Base-by-base conservation (phyloP, 2,888 invertebrate species). In the Adelognathus sp. region DNA sequence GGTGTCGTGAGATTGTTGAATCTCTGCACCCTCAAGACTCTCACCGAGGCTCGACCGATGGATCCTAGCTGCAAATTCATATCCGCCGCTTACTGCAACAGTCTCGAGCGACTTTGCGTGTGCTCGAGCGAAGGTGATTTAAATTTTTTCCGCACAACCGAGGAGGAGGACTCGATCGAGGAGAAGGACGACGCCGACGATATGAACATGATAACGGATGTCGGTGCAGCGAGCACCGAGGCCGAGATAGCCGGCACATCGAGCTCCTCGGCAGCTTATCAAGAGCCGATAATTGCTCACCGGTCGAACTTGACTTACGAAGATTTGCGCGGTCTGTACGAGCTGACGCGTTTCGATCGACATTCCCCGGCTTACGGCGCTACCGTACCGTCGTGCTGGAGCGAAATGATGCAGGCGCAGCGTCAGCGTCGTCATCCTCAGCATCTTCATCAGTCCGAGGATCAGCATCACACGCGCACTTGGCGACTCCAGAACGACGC, bases 321-420 rank as follows among this genome's bases (percentile, higher is more conserved):
- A n/a, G 95, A 95, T 87, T 91, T 97, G 82, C 94, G 95, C 82
- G 92, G 93, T 11, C 92, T 98, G 63, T 95, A 96, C 85, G 93
- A 94, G 44, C 91, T 98, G 71, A 97, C 96, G 1, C 94, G 95
- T 80, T 96, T 96, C 87, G 96, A 97, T 86, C 94, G 94, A 80
- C 91, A 95, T 72, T 93, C 94, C 83, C 94, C 94, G 0, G 92
- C 94, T 0, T 98, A 97, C 90, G 95, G 96, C 66, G 97, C 97
- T 0, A 97, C 97, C 14, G 97, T 98, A 2, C 97, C 98, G 0
- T 96, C 97, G 2, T 98, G 98, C 91, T 98, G 98, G 98, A 96
- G 96, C 82, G 98, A 98, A 90, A 94, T 98, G 86, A 97, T 98
- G 84, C 98, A 98, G 81, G 97, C 97, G 3, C 97, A 98, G 89